Evolutionary conservation across 2,797 vertebrate genomes (phyloP).

Genomic region (Lacerta bilineata): DNA sequence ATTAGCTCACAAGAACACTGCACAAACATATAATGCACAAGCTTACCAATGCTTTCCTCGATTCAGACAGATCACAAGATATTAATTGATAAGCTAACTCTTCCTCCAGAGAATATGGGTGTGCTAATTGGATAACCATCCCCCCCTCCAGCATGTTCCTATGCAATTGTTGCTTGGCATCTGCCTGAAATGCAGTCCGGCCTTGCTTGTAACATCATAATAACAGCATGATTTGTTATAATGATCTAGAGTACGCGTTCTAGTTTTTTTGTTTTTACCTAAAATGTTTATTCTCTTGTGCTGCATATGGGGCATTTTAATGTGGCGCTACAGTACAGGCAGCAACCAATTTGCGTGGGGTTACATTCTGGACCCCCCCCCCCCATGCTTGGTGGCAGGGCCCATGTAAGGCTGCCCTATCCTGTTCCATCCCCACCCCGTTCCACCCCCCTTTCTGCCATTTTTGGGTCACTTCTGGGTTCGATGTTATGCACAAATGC

Average conservation of each 20-base stretch:
- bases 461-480: too few relatives aligned
- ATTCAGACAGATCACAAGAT: background rate
- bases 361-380: too few relatives aligned
- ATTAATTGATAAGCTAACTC: background rate
- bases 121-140: background rate
- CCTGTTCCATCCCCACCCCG: too few relatives aligned
- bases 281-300: slow-evolving; percentile 1
- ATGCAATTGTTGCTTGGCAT: background rate
- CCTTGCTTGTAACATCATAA: background rate
- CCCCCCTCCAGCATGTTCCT: background rate
- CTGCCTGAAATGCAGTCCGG: background rate
- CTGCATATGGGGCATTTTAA: background rate
- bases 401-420: too few relatives aligned
- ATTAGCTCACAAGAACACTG: background rate
- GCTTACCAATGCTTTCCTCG: background rate
- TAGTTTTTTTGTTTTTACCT: slow-evolving; percentile 24
- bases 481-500: too few relatives aligned
- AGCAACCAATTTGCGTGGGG: too few relatives aligned
- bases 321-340: background rate
- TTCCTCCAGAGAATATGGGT: background rate
- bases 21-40: background rate
- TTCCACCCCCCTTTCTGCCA: too few relatives aligned
- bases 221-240: background rate
- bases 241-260: background rate
- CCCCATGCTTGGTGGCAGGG: too few relatives aligned